Evolutionary conservation across 2,888 invertebrate genomes (phyloP).

Genomic region (Petrolisthes manimaculis): DNA sequence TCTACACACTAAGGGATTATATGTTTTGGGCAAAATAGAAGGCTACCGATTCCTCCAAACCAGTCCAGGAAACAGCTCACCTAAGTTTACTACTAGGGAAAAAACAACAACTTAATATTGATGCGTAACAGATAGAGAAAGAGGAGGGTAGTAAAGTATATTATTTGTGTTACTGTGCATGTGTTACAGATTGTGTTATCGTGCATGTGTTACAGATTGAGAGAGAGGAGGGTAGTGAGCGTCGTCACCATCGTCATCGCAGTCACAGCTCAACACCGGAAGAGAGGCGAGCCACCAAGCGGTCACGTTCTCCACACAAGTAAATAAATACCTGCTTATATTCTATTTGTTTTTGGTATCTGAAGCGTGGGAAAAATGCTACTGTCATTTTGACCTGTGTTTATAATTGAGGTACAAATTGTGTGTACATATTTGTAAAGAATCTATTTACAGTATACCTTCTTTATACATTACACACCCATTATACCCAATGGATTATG

Average conservation of each 20-base stretch:
- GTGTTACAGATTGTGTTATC: too few species aligned
- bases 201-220: constrained; percentile 41
- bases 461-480: too few species aligned
- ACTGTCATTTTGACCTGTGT: not conserved
- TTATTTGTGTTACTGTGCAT: not conserved
- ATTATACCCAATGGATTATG: too few species aligned
- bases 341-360: not conserved
- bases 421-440: not conserved
- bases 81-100: too few species aligned
- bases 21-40: too few species aligned
- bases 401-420: not conserved
- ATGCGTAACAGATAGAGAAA: not conserved
- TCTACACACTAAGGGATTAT: too few species aligned
- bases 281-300: constrained; percentile 56
- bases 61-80: too few species aligned
- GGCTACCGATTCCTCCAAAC: too few species aligned
- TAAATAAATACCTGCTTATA: constrained; percentile 29
- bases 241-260: constrained; percentile 53
- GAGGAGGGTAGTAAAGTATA: not conserved
- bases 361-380: not conserved
- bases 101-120: not conserved
- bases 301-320: constrained; percentile 65
- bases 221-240: constrained; percentile 55
- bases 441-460: too few species aligned
- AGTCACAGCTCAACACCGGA: constrained; percentile 61